A percentile compares a stretch with the other conserved stretches of the same genome.
Conservation (phyloP, 2,888 invertebrate genomes). For the Cheilosia urbana region DNA sequence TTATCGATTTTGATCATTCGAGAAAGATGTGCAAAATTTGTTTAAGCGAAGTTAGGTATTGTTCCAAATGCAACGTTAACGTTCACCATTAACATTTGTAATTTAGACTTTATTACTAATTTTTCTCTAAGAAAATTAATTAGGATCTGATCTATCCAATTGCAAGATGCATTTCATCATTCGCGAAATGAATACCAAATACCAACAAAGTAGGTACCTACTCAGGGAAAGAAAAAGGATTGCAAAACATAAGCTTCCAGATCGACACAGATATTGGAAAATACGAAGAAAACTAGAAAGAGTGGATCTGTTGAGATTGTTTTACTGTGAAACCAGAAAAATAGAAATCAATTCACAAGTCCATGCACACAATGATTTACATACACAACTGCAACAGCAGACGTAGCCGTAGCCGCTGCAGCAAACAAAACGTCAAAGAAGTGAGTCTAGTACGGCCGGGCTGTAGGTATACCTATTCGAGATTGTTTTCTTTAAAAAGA, state of each 20-base stretch:
- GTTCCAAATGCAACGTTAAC: no score
- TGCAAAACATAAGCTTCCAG: constrained; percentile 40
- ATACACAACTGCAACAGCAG: constrained; percentile 22
- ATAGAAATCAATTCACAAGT: constrained; percentile 64
- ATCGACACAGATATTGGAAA: constrained; percentile 43
- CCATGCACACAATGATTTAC: constrained; percentile 32
- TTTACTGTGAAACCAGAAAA: constrained; percentile 43
- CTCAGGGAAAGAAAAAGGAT: constrained; percentile 14
- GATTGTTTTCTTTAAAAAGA: constrained; percentile 32
- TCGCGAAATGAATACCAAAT: constrained; percentile 1
- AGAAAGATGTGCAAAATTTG: no score
- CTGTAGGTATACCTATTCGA: neutral
- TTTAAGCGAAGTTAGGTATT: no score
- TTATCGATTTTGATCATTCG: no score
- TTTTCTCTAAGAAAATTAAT: no score
- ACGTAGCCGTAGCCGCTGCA: constrained; percentile 5
- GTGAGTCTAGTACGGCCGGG: constrained; percentile 2
- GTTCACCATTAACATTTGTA: no score
- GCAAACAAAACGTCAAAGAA: constrained; percentile 20
- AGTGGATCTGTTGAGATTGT: constrained; percentile 51
- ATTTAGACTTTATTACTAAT: no score
- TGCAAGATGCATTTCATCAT: constrained; percentile 25
- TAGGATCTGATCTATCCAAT: neutral
- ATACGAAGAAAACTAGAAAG: constrained; percentile 46
- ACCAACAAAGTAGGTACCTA: neutral